These are phyloP conservation scores for Agrypnus murinus DNA, from an alignment of 2,888 invertebrate genomes.

Conservation along the genomic window DNA sequence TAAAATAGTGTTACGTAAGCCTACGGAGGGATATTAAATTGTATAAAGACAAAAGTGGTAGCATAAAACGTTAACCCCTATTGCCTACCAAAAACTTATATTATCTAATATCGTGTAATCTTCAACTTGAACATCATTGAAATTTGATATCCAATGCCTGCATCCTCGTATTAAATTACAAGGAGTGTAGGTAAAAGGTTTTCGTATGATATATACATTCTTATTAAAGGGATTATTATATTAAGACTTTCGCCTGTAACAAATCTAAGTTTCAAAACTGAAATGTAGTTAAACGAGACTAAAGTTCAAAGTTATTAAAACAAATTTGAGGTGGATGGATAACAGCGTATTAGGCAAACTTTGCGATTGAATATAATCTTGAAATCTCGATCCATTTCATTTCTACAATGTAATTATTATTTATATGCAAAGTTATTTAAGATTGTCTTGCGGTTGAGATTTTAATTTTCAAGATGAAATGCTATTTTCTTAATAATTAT, in stretches of 20 bases:
- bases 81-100: slow-evolving; percentile 21
- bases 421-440: too few species aligned
- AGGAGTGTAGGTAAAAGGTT: background rate
- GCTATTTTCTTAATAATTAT: too few species aligned
- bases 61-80: slow-evolving; percentile 18
- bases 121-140: slow-evolving; percentile 18
- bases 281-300: slow-evolving; percentile 19
- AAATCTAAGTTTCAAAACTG: slow-evolving; percentile 27
- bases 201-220: slow-evolving; percentile 6
- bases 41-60: slow-evolving; percentile 12
- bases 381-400: too few species aligned
- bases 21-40: slow-evolving; percentile 24
- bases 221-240: slow-evolving; percentile 27
- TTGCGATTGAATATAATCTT: background rate
- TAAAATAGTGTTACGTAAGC: slow-evolving; percentile 26
- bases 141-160: slow-evolving; percentile 33
- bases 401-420: too few species aligned
- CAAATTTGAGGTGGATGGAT: background rate
- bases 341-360: background rate
- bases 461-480: too few species aligned
- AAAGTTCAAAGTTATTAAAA: slow-evolving; percentile 29
- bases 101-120: slow-evolving; percentile 7
- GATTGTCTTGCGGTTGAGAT: too few species aligned
- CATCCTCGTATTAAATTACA: slow-evolving; percentile 39
- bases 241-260: slow-evolving; percentile 6